These are phyloP conservation scores for Spilarctia lutea DNA, from an alignment of 2,888 invertebrate species.

Conservation along the genomic window DNA sequence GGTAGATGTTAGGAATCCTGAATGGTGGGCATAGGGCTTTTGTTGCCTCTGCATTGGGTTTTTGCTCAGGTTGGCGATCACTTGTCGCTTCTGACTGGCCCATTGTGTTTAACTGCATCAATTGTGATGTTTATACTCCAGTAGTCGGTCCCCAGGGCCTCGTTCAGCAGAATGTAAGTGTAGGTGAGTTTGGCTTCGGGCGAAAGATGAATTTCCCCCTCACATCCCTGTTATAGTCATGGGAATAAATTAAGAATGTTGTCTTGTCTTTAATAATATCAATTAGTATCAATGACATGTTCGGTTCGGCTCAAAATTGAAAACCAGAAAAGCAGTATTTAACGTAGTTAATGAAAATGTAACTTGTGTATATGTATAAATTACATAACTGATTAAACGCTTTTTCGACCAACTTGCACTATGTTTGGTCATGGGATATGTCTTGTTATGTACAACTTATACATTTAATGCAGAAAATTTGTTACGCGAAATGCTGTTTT, in stretches of 20 bases:
- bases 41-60: too few relatives aligned
- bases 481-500: constrained; percentile 8
- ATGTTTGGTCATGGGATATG: not conserved
- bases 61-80: not conserved
- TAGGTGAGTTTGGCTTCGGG: too few relatives aligned
- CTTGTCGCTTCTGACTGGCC: too few relatives aligned
- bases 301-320: not conserved
- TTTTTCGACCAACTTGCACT: not conserved
- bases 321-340: not conserved
- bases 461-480: constrained; percentile 6
- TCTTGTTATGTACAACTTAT: not conserved
- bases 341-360: not conserved
- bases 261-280: not conserved
- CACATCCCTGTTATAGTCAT: not conserved
- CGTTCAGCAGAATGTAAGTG: too few relatives aligned
- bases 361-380: not conserved
- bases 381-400: not conserved
- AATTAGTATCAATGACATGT: not conserved
- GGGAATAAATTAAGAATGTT: not conserved
- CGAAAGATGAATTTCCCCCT: too few relatives aligned
- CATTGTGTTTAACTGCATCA: not conserved
- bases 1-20: too few relatives aligned
- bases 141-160: too few relatives aligned
- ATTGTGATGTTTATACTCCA: too few relatives aligned
- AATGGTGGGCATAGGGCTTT: too few relatives aligned